phyloP scores from a whole-genome alignment of 2,888 invertebrate genomes.

The Alentia gelatinosa region DNA sequence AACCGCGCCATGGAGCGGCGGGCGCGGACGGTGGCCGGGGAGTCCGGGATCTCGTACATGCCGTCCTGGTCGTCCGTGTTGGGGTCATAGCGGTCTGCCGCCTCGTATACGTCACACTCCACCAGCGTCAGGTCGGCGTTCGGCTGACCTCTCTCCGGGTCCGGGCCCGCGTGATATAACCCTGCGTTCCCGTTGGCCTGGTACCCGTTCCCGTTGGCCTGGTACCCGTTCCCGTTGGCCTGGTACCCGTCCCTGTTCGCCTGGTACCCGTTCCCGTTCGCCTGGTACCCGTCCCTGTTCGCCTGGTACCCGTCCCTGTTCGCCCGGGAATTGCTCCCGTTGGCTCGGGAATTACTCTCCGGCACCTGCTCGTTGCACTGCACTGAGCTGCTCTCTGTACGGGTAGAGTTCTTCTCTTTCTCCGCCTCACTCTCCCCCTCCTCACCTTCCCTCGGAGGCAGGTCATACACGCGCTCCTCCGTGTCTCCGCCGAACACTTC shows the following conservation, averaged over 20 bases:
- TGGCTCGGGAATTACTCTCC: background rate
- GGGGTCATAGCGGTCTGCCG: constrained; percentile 19
- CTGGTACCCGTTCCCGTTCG: background rate
- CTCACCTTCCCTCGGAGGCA: background rate
- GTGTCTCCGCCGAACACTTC: background rate
- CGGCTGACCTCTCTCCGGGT: background rate
- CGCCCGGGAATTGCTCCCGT: background rate
- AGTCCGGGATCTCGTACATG: constrained; percentile 34
- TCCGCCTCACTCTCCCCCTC: background rate
- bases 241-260: background rate
- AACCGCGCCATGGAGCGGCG: background rate
- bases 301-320: background rate
- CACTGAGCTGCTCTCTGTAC: background rate
- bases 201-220: background rate
- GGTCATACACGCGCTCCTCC: background rate
- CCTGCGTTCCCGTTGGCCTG: background rate
- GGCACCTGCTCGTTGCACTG: background rate
- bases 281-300: background rate
- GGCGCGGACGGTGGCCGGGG: constrained; percentile 16
- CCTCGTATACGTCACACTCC: constrained; percentile 24
- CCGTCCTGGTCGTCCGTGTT: constrained; percentile 37
- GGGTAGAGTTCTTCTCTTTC: background rate
- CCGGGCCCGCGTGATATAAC: no score
- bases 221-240: background rate
- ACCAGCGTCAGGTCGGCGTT: constrained; percentile 44